A percentile compares a stretch with the other conserved stretches of the same genome.
phyloP scores from a whole-genome alignment of 2,113 vertebrate species.

The Mus spicilegus region DNA sequence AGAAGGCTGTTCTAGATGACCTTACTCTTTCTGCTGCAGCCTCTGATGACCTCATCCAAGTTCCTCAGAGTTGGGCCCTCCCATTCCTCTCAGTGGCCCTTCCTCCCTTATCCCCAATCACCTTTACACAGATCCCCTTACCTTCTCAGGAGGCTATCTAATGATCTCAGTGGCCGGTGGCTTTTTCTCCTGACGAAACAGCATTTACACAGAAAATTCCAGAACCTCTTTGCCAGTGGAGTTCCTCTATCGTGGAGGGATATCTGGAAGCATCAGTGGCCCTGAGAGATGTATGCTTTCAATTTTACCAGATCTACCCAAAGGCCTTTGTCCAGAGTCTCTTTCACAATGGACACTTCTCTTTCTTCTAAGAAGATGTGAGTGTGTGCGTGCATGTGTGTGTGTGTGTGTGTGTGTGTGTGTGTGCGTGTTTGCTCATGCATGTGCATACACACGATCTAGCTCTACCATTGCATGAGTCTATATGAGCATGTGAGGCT shows the following conservation, averaged over 20 bases:
- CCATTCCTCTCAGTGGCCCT: not conserved
- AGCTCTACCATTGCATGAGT: not conserved
- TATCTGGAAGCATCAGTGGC: not conserved
- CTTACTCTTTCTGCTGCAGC: not conserved
- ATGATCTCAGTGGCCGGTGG: not conserved
- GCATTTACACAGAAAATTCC: conserved; percentile 15
- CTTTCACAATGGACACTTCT: not conserved
- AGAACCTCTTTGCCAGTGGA: not conserved
- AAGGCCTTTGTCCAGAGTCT: not conserved
- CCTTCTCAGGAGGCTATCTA: not conserved
- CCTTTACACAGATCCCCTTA: not conserved
- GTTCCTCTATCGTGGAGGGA: not conserved
- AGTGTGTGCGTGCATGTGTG: rapidly evolving
- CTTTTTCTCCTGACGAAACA: not conserved
- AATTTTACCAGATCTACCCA: not conserved
- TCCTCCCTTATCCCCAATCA: rapidly evolving
- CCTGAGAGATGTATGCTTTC: not conserved
- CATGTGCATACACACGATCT: not conserved
- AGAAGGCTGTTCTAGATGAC: not conserved
- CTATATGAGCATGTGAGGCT: not conserved
- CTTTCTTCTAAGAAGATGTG: not conserved
- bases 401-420: not conserved
- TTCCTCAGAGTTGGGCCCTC: not conserved
- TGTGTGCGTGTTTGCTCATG: too few species aligned
- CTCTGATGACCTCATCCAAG: not conserved